These are phyloP conservation scores for Trichomycterus rosablanca DNA, from an alignment of 2,113 vertebrate genomes.

Conservation along the genomic window DNA sequence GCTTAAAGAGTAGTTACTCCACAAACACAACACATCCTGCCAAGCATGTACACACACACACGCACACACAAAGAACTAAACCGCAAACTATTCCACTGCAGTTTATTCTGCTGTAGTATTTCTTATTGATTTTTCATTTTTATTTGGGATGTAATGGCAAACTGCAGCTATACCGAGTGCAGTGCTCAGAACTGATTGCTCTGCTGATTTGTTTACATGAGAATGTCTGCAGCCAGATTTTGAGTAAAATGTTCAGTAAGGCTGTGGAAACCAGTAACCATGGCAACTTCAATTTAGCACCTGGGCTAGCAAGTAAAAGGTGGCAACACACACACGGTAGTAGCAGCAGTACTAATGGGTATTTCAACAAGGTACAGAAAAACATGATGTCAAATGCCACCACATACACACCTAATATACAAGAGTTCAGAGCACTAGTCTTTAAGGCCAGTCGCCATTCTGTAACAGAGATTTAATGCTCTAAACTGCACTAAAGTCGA, in stretches of 20 bases:
- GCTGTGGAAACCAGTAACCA: conserved; percentile 28
- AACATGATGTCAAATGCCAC: conserved; percentile 33
- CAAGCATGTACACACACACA: too few species aligned
- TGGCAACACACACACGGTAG: too few species aligned
- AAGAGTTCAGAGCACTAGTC: too few species aligned
- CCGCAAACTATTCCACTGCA: background rate
- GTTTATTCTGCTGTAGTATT: background rate
- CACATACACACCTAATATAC: conserved; percentile 19
- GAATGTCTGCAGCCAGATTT: conserved; percentile 16
- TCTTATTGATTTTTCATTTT: background rate
- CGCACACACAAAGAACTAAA: background rate
- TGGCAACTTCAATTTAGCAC: conserved; percentile 38
- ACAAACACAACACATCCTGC: conserved; percentile 15
- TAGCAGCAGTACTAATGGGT: too few species aligned
- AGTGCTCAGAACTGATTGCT: conserved; percentile 3
- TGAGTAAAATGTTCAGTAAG: background rate
- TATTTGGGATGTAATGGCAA: background rate
- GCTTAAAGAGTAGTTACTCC: conserved; percentile 23
- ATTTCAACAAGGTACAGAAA: conserved; percentile 43
- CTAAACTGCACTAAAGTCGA: too few species aligned
- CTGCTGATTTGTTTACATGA: background rate
- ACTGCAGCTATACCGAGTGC: background rate
- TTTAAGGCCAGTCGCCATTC: too few species aligned
- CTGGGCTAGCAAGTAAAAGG: conserved; percentile 36
- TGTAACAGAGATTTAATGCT: too few species aligned